Conservation (phyloP, 2,888 invertebrate genomes). For the Lochmaea capreae region DNA sequence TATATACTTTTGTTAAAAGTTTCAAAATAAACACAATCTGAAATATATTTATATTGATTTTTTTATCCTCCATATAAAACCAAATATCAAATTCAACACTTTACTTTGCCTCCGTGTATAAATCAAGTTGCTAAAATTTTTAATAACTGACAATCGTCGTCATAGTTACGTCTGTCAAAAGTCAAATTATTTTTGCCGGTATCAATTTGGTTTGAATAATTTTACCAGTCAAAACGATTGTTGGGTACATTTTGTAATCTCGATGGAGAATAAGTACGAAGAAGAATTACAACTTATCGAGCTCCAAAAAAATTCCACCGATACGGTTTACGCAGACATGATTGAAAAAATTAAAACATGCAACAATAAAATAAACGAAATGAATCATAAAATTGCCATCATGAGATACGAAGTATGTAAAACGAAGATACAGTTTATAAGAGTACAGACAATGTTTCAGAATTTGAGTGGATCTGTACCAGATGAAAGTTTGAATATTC, state of each 20-base stretch:
- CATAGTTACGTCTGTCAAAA: neutral
- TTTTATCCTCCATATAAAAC: neutral
- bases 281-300: constrained; percentile 16
- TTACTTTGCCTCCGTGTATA: too few species aligned
- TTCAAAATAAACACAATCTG: constrained; percentile 3
- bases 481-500: neutral
- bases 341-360: constrained; percentile 4
- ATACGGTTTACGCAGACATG: constrained; percentile 8
- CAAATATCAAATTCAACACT: neutral
- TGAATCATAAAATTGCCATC: neutral
- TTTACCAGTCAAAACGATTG: too few species aligned
- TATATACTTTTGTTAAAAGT: constrained; percentile 32
- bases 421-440: constrained; percentile 12
- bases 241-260: too few species aligned
- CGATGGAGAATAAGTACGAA: constrained; percentile 10
- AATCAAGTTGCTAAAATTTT: too few species aligned
- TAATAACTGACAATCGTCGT: too few species aligned
- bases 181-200: neutral
- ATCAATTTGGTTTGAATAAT: too few species aligned
- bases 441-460: neutral
- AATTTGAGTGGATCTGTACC: neutral
- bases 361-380: neutral
- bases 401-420: constrained; percentile 13
- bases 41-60: neutral
- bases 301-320: neutral